Base-by-base conservation (phyloP, 2,888 invertebrate genomes). In the Caenorhabditis sp. region DNA sequence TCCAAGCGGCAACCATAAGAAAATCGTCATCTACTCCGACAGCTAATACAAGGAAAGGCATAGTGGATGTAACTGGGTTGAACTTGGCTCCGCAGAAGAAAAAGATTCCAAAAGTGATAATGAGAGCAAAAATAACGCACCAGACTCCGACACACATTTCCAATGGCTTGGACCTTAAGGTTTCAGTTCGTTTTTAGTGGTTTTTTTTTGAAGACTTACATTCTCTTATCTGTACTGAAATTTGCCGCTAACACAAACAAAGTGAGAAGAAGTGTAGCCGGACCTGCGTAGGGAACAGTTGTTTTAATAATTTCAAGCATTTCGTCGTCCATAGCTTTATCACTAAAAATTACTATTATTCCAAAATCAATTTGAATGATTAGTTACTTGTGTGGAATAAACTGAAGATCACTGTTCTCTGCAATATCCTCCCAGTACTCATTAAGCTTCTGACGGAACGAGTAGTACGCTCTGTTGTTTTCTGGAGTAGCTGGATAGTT, bases 311-410 rank as follows among this genome's bases (percentile, higher is more conserved):
- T 91, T 60, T 90, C 86, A 51, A 87, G 72, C 83, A 91, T 88
- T 72, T 91, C 91, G 81, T 91, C 91, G 78, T 91, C 91, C 91
- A 91, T 91, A 26, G 91, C 91, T 56, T 88, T 88, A 79, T 91
- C 91, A 64, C 91, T 91, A 61, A 74, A 89, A 71, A 35, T 40
- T 9, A 32, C 13, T 40, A 11, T 13, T 13, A 47, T 47, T 18
- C 3, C 2, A 18, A 47, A 47, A 20, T 2, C 47, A 47, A 9
- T 47, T 2, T 18, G 6, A n/a, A 18, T 47, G 32, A 9, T 2
- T 11, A 69, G 84, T 79, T 26, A 91, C 91, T 91, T 91, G 83
- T 91, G 91, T 37, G 91, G 90, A 68, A 91, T 90, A 61, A 91
- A 91, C 28, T 88, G 82, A 32, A 91, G 87, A 26, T 89, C 85